A percentile compares a stretch with the other conserved stretches of the same genome.
Conservation (phyloP, 2,113 vertebrate genomes). For the Origma solitaria region DNA sequence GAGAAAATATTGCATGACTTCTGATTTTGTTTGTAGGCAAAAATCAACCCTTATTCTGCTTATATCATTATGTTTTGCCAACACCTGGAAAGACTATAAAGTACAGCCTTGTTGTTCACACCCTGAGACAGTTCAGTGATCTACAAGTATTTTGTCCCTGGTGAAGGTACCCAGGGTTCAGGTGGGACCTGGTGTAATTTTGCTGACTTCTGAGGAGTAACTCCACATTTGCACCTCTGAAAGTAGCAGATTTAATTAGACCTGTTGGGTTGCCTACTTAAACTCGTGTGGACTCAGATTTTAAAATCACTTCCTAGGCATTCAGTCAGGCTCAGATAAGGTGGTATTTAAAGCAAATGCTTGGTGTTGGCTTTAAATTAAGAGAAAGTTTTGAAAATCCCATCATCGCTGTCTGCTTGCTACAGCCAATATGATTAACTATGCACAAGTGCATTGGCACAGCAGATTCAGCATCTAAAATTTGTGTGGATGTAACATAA, state of each 20-base stretch:
- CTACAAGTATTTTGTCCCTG: not conserved
- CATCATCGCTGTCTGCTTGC: not conserved
- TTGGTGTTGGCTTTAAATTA: not conserved
- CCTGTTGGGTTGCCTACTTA: not conserved
- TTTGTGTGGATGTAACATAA: not conserved
- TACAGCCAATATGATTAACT: not conserved
- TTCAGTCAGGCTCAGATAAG: not conserved
- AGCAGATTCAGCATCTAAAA: not conserved
- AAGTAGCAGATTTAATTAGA: not conserved
- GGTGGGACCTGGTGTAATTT: not conserved
- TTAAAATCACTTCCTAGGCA: not conserved
- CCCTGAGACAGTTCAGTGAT: not conserved
- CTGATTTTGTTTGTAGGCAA: not conserved
- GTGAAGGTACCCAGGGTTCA: not conserved
- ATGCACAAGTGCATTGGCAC: not conserved
- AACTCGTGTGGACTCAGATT: not conserved
- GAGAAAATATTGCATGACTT: not conserved
- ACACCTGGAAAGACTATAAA: not conserved
- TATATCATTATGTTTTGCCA: not conserved
- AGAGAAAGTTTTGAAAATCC: not conserved
- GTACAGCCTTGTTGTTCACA: fast-evolving
- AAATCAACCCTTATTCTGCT: not conserved
- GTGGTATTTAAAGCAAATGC: not conserved
- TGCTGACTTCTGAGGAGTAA: not conserved
- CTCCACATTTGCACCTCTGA: not conserved